These are phyloP conservation scores for Dunckerocampus dactyliophorus DNA, from an alignment of 2,113 vertebrate species.

Conservation along the genomic window DNA sequence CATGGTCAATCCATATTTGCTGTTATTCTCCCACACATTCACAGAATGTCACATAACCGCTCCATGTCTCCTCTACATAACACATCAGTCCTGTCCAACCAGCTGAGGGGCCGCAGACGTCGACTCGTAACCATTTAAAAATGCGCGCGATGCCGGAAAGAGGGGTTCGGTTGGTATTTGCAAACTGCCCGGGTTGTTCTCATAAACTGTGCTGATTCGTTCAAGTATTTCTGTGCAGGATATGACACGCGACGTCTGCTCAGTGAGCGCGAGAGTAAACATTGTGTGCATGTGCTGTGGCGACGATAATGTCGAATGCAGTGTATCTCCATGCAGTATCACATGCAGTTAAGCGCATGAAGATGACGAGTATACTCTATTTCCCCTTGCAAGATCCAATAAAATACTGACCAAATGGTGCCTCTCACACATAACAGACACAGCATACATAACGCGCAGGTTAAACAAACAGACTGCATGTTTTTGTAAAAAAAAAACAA, in stretches of 20 bases:
- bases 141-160: slow-evolving; percentile 11
- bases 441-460: no score
- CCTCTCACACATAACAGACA: neutral
- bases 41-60: slow-evolving; percentile 43
- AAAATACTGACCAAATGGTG: slow-evolving; percentile 12
- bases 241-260: slow-evolving; percentile 35
- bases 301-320: slow-evolving; percentile 27
- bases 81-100: slow-evolving; percentile 9
- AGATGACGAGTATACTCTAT: slow-evolving; percentile 45
- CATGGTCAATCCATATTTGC: slow-evolving; percentile 45
- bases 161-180: slow-evolving; percentile 48
- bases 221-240: slow-evolving; percentile 63
- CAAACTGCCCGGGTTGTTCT: slow-evolving; percentile 40
- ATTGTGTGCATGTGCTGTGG: slow-evolving; percentile 53
- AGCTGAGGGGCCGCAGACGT: slow-evolving; percentile 17
- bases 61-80: slow-evolving; percentile 17
- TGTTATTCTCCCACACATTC: slow-evolving; percentile 50
- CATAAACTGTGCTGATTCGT: slow-evolving; percentile 53
- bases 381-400: slow-evolving; percentile 7
- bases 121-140: slow-evolving; percentile 19
- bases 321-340: slow-evolving; percentile 59
- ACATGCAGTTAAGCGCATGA: slow-evolving; percentile 63
- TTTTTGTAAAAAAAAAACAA: neutral
- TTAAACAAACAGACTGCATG: neutral
- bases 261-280: slow-evolving; percentile 45